phyloP scores from a whole-genome alignment of 2,888 invertebrate species.

The Drosophila kuntzei region DNA sequence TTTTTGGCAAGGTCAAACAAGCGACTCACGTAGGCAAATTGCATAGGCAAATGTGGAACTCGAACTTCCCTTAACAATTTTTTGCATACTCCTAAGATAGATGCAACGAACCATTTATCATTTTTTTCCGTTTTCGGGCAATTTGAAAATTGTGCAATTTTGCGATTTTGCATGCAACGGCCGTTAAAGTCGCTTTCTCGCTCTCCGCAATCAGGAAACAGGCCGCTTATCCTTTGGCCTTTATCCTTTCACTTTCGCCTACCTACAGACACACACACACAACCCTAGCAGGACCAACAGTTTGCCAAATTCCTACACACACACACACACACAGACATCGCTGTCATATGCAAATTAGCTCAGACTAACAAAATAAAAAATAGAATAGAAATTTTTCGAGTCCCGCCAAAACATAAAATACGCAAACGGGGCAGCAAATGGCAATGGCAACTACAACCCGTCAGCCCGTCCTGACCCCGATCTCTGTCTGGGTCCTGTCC shows the following conservation, averaged over 20 bases:
- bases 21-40: slow-evolving; percentile 63
- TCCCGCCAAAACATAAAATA: slow-evolving; percentile 72
- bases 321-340: slow-evolving; percentile 37
- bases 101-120: slow-evolving; percentile 73
- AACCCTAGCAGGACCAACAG: slow-evolving; percentile 34
- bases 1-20: slow-evolving; percentile 63
- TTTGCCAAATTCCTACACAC: slow-evolving; percentile 75
- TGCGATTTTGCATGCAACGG: slow-evolving; percentile 65
- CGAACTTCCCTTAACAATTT: slow-evolving; percentile 2
- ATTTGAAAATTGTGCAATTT: slow-evolving; percentile 58
- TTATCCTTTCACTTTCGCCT: slow-evolving; percentile 78
- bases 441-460: slow-evolving; percentile 53
- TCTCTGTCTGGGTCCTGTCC: neutral
- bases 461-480: neutral
- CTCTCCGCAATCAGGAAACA: slow-evolving; percentile 47
- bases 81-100: slow-evolving; percentile 18
- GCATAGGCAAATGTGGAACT: slow-evolving; percentile 67
- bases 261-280: slow-evolving; percentile 53
- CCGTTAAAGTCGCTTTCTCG: slow-evolving; percentile 58
- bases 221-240: slow-evolving; percentile 66
- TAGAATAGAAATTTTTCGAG: slow-evolving; percentile 41
- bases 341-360: slow-evolving; percentile 77
- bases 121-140: slow-evolving; percentile 50
- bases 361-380: slow-evolving; percentile 42
- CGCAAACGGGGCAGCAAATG: slow-evolving; percentile 67